Evolutionary conservation across 2,113 vertebrate species (phyloP), one percentile per base, ranked within the genome.

Genomic region (Ophiodon elongatus): DNA sequence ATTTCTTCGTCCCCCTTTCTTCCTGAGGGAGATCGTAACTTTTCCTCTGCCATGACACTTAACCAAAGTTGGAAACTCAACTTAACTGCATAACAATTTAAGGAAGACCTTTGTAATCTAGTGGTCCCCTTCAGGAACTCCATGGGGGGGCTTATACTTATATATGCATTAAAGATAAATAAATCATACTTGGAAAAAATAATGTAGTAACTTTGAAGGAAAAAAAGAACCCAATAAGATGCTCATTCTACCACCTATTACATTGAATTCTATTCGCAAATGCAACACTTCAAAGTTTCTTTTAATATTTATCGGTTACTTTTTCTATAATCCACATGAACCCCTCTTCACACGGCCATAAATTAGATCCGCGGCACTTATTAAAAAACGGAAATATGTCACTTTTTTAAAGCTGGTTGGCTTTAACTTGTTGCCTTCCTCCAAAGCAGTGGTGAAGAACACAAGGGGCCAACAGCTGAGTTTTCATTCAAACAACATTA

Each of bases 1-100:
- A 90, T 93, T 90, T 92, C 86, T 83, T 86, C 79, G 45, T 50
- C 72, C 52, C 73, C 54, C 47, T 57, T 14, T 67, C 54, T 81
- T 68, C 88, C 80, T 8, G 21, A 57, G 76, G 85, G 73, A 54
- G 3, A 39, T 11, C 83, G 75, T 80, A 79, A 68, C 76, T 83
- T 52, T n/a, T 67, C 21, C 23, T 80, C 60, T 9, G 0, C 59
- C 68, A 54, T 60, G n/a, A n/a, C n/a, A n/a, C n/a, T n/a, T n/a
- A n/a, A n/a, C 47, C 59, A 82, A 79, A 80, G 45, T 86, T 76
- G 25, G 41, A 80, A 37, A 73, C 14, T 68, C 29, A 56, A 8
- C 65, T 76, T 33, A 15, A 47, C 43, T 47, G 54, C 43, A 47
- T 35, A 63, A 60, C 23, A 33, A 14, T 39, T 15, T 17, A 10